Evolutionary conservation across 2,888 invertebrate genomes (phyloP), one percentile per base, ranked within the genome.

Genomic region (Baronia brevicornis): DNA sequence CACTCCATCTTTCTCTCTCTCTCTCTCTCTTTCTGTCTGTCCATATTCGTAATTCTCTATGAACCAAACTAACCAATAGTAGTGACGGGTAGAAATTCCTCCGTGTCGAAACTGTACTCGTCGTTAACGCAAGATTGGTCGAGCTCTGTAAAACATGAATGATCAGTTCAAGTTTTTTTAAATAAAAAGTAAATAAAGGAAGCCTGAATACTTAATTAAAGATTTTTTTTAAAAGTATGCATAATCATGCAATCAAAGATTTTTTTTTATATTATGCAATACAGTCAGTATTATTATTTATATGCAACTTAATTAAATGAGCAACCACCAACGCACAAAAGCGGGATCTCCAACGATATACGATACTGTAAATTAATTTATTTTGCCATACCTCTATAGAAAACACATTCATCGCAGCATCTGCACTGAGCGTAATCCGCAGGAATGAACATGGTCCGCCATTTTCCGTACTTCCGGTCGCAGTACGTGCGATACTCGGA

Each of bases 61-160:
- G 20, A 5, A n/a, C 21, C n/a, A n/a, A 4, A 29, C 24, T 38
- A 44, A 82, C 82, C 82, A 35, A 79, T 66, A 0, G 70, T 62
- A 3, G 65, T 75, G 2, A 77, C 71, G 0, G 82, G 82, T n/a
- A 82, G 36, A 24, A 72, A 74, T 37, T 82, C 82, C 36, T 79
- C 80, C 2, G 60, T 40, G 2, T 79, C 77, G 36, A 82, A 78
- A 23, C 47, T 60, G 36, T 75, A 75, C 29, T 80, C 82, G 28
- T 82, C 82, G 33, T 67, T 58, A 6, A 79, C 23, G 39, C 82
- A 82, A 0, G 82, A 82, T 33, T 82, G 82, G 28, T 82, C 82
- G 38, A 80, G 31, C 47, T 82, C 82, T 82, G 64, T 25, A 59
- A 62, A 8, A 28, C 21, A 32, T n/a, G n/a, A n/a, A n/a, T n/a